Percentiles rank a stretch among this genome's conserved stretches.
phyloP scores from a whole-genome alignment of 1,140 invertebrate genomes.

The Lasioglossum albipes region DNA sequence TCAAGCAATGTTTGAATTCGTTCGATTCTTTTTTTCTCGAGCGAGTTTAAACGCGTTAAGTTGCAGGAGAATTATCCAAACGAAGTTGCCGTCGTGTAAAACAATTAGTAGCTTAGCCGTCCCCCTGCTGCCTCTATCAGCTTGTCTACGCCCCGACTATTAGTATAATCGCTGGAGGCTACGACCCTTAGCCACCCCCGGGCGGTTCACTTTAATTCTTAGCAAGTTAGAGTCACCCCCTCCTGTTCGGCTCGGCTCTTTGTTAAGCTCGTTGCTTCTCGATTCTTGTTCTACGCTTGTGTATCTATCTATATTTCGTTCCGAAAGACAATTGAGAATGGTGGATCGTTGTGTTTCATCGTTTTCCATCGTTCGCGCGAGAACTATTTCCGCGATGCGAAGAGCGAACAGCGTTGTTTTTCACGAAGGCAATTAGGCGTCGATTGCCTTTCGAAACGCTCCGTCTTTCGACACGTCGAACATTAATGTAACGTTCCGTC shows the following conservation, averaged over 20 bases:
- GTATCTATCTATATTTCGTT: background rate
- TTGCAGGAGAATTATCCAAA: slow-evolving; percentile 51
- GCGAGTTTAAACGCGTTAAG: slow-evolving; percentile 46
- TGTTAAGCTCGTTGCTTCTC: slow-evolving; percentile 34
- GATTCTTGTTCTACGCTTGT: background rate
- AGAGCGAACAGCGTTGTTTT: slow-evolving; percentile 24
- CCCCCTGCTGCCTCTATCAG: slow-evolving; percentile 46
- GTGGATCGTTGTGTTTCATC: no score
- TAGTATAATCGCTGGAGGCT: slow-evolving; percentile 68
- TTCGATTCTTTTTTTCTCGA: slow-evolving; percentile 40
- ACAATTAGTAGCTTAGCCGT: slow-evolving; percentile 64
- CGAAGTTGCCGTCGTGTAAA: slow-evolving; percentile 60
- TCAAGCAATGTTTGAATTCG: background rate
- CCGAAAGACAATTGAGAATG: no score
- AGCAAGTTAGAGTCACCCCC: slow-evolving; percentile 57
- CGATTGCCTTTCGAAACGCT: slow-evolving; percentile 28
- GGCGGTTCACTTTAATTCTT: slow-evolving; percentile 67
- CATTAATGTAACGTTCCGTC: slow-evolving; percentile 61
- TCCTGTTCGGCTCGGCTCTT: slow-evolving; percentile 21
- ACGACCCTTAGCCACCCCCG: slow-evolving; percentile 63
- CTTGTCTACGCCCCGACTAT: slow-evolving; percentile 69
- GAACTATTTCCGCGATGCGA: no score
- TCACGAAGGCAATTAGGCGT: slow-evolving; percentile 24
- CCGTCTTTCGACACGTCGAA: slow-evolving; percentile 50
- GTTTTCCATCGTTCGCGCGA: no score